Base-by-base conservation (phyloP, 2,888 invertebrate genomes). In the Macrophya alboannulata region DNA sequence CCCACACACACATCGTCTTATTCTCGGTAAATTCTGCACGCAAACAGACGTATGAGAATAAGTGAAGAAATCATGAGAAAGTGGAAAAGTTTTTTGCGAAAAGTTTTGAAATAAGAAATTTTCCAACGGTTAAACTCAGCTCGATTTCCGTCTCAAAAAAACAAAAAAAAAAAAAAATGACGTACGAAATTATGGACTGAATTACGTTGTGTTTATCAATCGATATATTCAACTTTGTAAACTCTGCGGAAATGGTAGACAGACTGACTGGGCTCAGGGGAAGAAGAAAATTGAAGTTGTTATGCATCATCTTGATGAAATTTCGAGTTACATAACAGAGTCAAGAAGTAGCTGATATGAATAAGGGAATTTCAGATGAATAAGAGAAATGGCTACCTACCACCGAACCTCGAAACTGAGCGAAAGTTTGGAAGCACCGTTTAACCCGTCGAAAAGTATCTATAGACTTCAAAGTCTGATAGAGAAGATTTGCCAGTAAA, bases 401-500 rank as follows among this genome's bases (percentile, higher is more conserved):
- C 15, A n/a, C 31, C 17, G 15, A 31, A 40, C 25, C 62, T 21
- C 43, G 65, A 65, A 31, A 65, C 62, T 10, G 43, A n/a, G 48
- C 37, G 51, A 83, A 71, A 83, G 83, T 83, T 83, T 21, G 9
- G 8, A 83, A 71, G 68, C 82, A 31, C 48, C 48, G 83, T 71
- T 71, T 83, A 51, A 25, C 68, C 31, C 17, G 31, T 48, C 31
- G 31, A 21, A 48, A 37, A 37, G 40, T n/a, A 15, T 45, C 40
- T 48, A 21, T 9, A 25, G 25, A 83, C 45, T 6, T 37, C 15
- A 48, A 71, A 45, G 10, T 68, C 51, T 40, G 17, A 10, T 21
- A 15, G 65, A 83, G 9, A 21, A 68, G 31, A 48, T 31, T 51
- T 45, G 17, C 31, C 45, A 71, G 1, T 48, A 31, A 51, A 65